Base-by-base conservation (phyloP, 2,113 vertebrate genomes). In the Junco hyemalis region DNA sequence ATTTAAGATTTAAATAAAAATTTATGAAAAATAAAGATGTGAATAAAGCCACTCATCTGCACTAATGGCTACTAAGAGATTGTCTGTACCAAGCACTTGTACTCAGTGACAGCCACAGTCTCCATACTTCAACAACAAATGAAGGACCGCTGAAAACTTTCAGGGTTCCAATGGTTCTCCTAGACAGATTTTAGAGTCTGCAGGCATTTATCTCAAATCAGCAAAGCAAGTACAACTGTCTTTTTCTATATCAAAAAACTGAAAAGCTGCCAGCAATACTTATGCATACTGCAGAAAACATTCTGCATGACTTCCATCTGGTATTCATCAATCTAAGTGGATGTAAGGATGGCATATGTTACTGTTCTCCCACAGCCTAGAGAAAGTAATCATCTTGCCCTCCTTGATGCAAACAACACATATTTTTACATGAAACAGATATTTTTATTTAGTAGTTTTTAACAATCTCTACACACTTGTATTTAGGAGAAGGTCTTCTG, bases 301-400 rank as follows among this genome's bases (percentile, higher is more conserved):
- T 96, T 95, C 97, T 95, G 95, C 86, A 93, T 78, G 35, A 88
- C 89, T 95, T 97, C 98, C 98, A 98, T 98, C 98, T 99, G 98
- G 92, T 97, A 90, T 94, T 96, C 95, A 97, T 97, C 98, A 93
- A 54, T 86, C 79, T 91, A 92, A 42, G 80, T 65, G 82, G 77
- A 98, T 96, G 96, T 90, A 97, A 97, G 96, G 96, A 97, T 95
- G 98, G 94, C 97, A 98, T 98, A 98, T 98, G 98, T 95, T 88
- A 29, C 84, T 88, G 89, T 96, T 79, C 45, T 76, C 91, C 91
- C 70, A 92, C 83, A 74, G 91, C 91, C 90, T 56, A 66, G 15
- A 93, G 89, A 97, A 96, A 84, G 92, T 48, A 69, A 91, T 85
- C 66, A 47, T 45, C 95, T 65, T 28, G 53, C 87, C 51, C 86